Conservation (phyloP, 2,113 vertebrate species). For the Brachirus orientalis region DNA sequence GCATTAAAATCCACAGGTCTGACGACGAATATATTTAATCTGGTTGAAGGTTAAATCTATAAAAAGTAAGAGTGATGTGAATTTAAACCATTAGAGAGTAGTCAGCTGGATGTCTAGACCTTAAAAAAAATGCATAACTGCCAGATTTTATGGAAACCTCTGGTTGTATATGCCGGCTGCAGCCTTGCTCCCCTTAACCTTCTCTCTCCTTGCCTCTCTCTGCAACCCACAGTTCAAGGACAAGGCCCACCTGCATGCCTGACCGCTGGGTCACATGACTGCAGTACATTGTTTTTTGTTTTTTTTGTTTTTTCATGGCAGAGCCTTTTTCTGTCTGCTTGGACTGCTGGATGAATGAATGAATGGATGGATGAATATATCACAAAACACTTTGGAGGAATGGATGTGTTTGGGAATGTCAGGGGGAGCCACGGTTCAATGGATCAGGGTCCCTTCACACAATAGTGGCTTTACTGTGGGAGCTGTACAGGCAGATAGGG, state of each 20-base stretch:
- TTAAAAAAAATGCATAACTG: no score
- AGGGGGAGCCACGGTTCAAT: constrained; percentile 67
- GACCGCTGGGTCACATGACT: constrained; percentile 84
- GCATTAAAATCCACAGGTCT: neutral
- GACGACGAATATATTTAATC: neutral
- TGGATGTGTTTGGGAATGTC: constrained; percentile 68
- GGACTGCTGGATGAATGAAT: constrained; percentile 81
- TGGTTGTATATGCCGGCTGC: constrained; percentile 8
- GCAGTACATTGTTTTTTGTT: constrained; percentile 87
- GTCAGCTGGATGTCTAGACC: neutral
- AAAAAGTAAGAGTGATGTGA: no score
- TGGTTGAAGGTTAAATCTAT: neutral
- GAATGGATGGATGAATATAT: constrained; percentile 69
- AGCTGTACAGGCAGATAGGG: constrained; percentile 55
- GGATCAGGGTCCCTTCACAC: constrained; percentile 76
- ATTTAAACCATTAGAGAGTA: neutral
- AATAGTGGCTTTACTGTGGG: constrained; percentile 71
- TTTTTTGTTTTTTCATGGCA: constrained; percentile 89
- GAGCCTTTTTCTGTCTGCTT: constrained; percentile 85
- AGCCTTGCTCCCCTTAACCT: constrained; percentile 32
- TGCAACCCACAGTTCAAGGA: constrained; percentile 57
- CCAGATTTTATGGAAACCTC: neutral
- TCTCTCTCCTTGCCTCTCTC: constrained; percentile 2
- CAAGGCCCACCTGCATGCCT: constrained; percentile 79
- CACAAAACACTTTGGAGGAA: constrained; percentile 70